Conservation (phyloP, 2,888 invertebrate species). For the Camptogramma bilineatum region DNA sequence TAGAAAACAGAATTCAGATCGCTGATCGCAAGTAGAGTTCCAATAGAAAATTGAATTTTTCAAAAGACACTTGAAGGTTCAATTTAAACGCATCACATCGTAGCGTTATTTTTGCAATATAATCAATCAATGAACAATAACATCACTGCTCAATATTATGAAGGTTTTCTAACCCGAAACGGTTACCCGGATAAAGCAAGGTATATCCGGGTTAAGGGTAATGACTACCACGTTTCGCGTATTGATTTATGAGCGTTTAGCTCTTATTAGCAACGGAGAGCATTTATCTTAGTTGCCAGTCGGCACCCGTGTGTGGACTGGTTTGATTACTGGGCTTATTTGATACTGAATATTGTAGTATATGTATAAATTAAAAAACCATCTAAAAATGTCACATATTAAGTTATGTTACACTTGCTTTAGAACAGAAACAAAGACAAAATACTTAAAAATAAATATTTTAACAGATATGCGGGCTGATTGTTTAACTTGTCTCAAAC, state of each 20-base stretch:
- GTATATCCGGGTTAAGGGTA: conserved; percentile 49
- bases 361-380: no score
- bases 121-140: neutral
- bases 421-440: no score
- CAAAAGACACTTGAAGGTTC: neutral
- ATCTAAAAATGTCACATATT: no score
- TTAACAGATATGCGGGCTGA: no score
- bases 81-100: no score
- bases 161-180: neutral
- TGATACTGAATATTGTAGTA: neutral
- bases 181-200: conserved; percentile 7
- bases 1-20: no score
- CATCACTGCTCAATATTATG: neutral
- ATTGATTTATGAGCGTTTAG: conserved; percentile 71
- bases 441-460: no score
- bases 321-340: conserved; percentile 8
- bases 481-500: no score
- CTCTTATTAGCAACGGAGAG: conserved; percentile 53
- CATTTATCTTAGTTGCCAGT: conserved; percentile 53
- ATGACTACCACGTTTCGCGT: conserved; percentile 50
- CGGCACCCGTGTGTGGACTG: conserved; percentile 31
- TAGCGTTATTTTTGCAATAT: no score
- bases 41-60: no score
- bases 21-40: no score
- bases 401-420: no score